These are phyloP conservation scores for Myrmecophaga tridactyla DNA, from an alignment of 2,113 vertebrate genomes.

Conservation along the genomic window DNA sequence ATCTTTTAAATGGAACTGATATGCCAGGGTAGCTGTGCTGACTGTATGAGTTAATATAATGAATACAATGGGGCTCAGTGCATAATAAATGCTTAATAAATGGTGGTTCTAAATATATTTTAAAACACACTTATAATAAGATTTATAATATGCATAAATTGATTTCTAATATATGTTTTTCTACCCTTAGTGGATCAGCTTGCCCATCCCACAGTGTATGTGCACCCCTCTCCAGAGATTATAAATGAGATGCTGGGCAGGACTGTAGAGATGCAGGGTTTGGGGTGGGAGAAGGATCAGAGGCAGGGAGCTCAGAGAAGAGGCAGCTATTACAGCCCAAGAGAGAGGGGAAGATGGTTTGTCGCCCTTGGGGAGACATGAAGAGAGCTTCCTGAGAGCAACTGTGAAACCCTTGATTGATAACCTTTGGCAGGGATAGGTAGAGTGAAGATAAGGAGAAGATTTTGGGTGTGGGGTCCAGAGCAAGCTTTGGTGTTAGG, in stretches of 20 bases:
- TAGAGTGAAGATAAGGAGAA: neutral
- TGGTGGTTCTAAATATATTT: neutral
- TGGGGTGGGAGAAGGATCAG: neutral
- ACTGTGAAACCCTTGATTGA: neutral
- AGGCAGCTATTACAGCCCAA: neutral
- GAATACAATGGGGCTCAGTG: neutral
- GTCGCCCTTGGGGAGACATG: rapidly evolving
- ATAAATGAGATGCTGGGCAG: neutral
- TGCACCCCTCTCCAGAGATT: neutral
- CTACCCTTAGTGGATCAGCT: neutral
- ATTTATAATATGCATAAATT: neutral
- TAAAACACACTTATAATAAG: neutral
- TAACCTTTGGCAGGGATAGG: neutral
- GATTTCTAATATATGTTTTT: neutral
- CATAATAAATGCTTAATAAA: neutral
- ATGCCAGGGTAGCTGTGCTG: neutral
- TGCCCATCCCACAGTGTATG: neutral
- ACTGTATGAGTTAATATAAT: neutral
- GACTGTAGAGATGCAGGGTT: neutral
- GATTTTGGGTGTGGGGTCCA: neutral
- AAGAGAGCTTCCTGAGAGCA: neutral
- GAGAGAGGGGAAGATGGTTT: neutral
- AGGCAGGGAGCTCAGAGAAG: neutral
- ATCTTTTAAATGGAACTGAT: conserved; percentile 16
- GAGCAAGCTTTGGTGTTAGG: neutral